Percentiles rank a stretch among this genome's conserved stretches.
Evolutionary conservation across 1,140 invertebrate species (phyloP).

Genomic region (Tetramorium alpestre): DNA sequence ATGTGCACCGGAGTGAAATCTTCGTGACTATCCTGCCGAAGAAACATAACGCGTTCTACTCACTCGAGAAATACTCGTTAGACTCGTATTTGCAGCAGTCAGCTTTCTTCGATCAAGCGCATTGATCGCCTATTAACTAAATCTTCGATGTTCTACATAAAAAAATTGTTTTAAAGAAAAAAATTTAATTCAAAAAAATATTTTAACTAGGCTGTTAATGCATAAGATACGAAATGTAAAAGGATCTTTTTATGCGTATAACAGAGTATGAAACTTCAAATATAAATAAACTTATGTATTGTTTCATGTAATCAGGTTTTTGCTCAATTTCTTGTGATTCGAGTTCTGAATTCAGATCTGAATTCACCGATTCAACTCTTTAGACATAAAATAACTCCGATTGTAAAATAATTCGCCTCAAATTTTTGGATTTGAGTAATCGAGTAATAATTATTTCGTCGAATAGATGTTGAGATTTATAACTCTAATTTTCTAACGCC

Average conservation of each 20-base stretch:
- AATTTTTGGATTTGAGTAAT: neutral
- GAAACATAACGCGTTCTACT: neutral
- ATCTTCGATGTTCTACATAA: neutral
- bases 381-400: neutral
- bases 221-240: neutral
- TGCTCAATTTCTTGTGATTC: neutral
- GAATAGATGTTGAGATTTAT: neutral
- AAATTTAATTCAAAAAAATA: neutral
- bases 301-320: neutral
- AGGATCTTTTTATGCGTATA: neutral
- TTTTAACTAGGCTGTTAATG: neutral
- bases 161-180: neutral
- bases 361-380: neutral
- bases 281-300: neutral
- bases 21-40: constrained; percentile 31
- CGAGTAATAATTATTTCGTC: neutral
- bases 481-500: neutral
- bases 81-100: neutral
- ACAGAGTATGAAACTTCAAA: neutral
- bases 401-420: neutral
- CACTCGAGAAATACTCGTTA: constrained; percentile 6
- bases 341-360: neutral
- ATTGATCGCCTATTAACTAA: neutral
- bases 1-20: constrained; percentile 65
- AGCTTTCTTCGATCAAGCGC: constrained; percentile 33